Evolutionary conservation across 2,888 invertebrate genomes (phyloP), one percentile per base, ranked within the genome.

Genomic region (Saturnia pavonia): DNA sequence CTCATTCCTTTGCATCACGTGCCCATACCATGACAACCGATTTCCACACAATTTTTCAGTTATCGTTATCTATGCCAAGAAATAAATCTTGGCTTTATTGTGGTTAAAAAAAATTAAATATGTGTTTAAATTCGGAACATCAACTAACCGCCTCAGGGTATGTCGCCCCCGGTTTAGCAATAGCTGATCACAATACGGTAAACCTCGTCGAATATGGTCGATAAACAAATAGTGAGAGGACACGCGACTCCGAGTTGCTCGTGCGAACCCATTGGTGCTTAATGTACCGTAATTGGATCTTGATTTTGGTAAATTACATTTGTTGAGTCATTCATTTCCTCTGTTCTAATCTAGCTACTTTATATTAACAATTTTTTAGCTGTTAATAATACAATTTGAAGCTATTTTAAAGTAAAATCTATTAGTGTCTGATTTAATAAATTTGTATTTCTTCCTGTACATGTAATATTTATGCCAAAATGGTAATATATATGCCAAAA

Each of bases 271-370:
- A 88, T 91, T 90, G 81, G 82, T 83, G 86, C 78, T 86, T 88
- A 93, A 92, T 92, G 92, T 90, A 89, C 89, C 88, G 91, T 90
- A 88, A 89, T 91, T 88, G 87, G 85, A 89, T 90, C 88, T 90
- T 89, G 87, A 91, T 90, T 89, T 89, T 86, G 83, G 84, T 74
- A 75, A 78, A 82, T 82, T 76, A 76, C 71, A 71, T 78, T 80
- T 78, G 83, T 83, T 82, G 80, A 82, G 72, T 81, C 82, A 82
- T 80, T 78, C 74, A 77, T 70, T 74, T 68, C 69, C n/a, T n/a
- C 22, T 12, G 22, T 72, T 51, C 22, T 25, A 34, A 27, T 60
- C 16, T 54, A 22, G 8, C 9, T 9, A 54, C 54, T 22, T 60
- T 60, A 2, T 60, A 25, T 27, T 60, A 22, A 0, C 11, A 60